Conservation (phyloP, 1,140 invertebrate species). For the Metaphire vulgaris region DNA sequence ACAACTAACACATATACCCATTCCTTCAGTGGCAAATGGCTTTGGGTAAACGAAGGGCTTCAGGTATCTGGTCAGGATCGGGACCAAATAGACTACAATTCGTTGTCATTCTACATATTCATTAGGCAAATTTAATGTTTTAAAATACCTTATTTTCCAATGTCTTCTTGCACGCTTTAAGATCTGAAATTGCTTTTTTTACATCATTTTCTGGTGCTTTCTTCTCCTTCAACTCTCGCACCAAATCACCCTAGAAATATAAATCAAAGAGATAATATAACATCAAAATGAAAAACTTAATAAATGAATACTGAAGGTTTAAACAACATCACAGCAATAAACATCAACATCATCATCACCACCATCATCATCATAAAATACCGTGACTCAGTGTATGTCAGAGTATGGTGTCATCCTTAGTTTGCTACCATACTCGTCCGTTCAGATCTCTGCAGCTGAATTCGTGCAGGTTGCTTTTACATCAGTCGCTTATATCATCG, state of each 20-base stretch:
- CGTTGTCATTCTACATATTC: not conserved
- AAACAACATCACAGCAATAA: not conserved
- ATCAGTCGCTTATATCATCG: no score
- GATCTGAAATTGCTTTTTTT: slow-evolving; percentile 84
- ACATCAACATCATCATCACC: no score
- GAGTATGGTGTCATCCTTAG: not conserved
- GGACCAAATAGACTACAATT: no score
- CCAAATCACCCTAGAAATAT: slow-evolving; percentile 82
- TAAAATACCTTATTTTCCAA: slow-evolving; percentile 73
- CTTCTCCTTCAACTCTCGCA: slow-evolving; percentile 74
- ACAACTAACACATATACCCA: not conserved
- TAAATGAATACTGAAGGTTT: not conserved
- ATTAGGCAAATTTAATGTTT: not conserved
- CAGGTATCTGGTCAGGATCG: no score
- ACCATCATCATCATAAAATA: not conserved
- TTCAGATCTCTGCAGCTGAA: no score
- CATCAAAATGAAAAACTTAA: not conserved
- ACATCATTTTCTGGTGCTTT: slow-evolving; percentile 83
- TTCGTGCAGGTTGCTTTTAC: no score
- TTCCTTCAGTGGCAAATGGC: no score
- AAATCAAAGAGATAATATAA: not conserved
- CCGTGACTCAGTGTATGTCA: not conserved
- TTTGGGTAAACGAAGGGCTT: no score
- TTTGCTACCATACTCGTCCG: not conserved
- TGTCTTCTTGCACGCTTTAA: slow-evolving; percentile 82